Percentiles rank a stretch among this genome's conserved stretches.
Conservation (phyloP, 2,888 invertebrate genomes). For the Drosophila maculinotata region DNA sequence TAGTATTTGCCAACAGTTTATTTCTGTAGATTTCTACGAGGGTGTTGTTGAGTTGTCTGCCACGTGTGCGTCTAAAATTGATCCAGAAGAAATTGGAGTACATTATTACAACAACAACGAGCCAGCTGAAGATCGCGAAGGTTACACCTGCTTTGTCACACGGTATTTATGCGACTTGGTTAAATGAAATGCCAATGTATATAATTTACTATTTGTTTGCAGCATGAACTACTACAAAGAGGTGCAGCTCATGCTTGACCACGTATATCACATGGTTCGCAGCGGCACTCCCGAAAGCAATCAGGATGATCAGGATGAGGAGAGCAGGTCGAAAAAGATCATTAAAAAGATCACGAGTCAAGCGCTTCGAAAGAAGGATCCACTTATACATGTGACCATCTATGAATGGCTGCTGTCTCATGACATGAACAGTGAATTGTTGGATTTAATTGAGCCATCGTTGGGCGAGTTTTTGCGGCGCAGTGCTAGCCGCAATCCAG, state of each 20-base stretch:
- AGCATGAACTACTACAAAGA: constrained; percentile 96
- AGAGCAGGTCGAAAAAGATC: constrained; percentile 82
- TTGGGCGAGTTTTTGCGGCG: constrained; percentile 85
- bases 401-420: constrained; percentile 97
- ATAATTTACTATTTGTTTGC: constrained; percentile 43
- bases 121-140: constrained; percentile 93
- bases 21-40: constrained; percentile 92
- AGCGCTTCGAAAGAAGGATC: constrained; percentile 91
- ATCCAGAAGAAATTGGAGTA: constrained; percentile 94
- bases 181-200: not conserved
- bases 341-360: constrained; percentile 88
- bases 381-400: constrained; percentile 94
- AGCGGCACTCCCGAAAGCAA: constrained; percentile 78
- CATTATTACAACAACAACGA: constrained; percentile 95
- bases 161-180: constrained; percentile 82
- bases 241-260: constrained; percentile 91
- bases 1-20: constrained; percentile 93
- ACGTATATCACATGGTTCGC: constrained; percentile 80
- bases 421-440: constrained; percentile 89
- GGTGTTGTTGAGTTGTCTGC: constrained; percentile 95
- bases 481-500: constrained; percentile 86
- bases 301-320: constrained; percentile 59
- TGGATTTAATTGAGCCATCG: constrained; percentile 86
- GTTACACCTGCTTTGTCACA: constrained; percentile 90
- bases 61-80: constrained; percentile 93